Conservation (phyloP, 2,888 invertebrate genomes). For the Flexamia atlantica region DNA sequence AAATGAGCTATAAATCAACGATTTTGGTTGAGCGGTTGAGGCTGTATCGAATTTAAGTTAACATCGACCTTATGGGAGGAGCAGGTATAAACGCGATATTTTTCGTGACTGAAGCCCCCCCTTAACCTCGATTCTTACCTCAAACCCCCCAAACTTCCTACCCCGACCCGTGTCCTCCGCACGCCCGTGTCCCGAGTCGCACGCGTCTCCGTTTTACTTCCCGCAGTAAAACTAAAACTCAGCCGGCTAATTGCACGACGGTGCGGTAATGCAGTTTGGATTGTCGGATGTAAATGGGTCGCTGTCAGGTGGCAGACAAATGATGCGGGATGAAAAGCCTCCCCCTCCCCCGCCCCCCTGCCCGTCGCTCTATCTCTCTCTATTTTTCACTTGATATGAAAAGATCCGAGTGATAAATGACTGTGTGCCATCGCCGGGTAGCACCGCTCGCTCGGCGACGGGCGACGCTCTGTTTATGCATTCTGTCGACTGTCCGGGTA, state of each 20-base stretch:
- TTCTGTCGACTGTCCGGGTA: constrained; percentile 20
- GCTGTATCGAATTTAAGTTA: too few relatives aligned
- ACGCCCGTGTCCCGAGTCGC: neutral
- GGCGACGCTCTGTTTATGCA: constrained; percentile 42
- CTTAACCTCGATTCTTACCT: too few relatives aligned
- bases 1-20: too few relatives aligned
- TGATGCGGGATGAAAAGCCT: constrained; percentile 58
- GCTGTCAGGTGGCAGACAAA: constrained; percentile 62
- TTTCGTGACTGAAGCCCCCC: too few relatives aligned
- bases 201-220: constrained; percentile 5
- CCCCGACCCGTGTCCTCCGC: too few relatives aligned
- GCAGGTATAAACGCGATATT: too few relatives aligned
- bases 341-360: constrained; percentile 41
- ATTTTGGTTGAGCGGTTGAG: too few relatives aligned
- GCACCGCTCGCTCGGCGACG: constrained; percentile 16
- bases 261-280: constrained; percentile 52
- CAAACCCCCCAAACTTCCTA: too few relatives aligned
- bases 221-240: constrained; percentile 44
- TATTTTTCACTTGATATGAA: constrained; percentile 66
- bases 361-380: constrained; percentile 62
- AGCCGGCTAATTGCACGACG: constrained; percentile 39
- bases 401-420: constrained; percentile 65
- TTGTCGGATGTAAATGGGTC: constrained; percentile 60
- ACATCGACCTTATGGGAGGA: too few relatives aligned
- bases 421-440: constrained; percentile 60